Base-by-base conservation (phyloP, 2,888 invertebrate species). In the Chalcosyrphus nemorum region DNA sequence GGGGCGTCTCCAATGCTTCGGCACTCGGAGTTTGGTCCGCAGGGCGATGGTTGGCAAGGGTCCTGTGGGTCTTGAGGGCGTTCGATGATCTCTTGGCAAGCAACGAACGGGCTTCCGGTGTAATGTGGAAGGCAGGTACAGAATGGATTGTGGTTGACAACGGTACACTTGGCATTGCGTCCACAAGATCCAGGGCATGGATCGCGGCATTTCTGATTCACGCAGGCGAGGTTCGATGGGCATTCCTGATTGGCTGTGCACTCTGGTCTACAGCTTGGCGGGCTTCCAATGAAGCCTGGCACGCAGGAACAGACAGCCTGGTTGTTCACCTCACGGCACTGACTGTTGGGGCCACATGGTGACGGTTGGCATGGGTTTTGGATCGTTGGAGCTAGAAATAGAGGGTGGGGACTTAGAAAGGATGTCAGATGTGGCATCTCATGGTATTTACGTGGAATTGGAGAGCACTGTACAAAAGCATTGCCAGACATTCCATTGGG, bases 281-380 rank as follows among this genome's bases (percentile, higher is more conserved):
- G 95, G 80, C 93, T 92, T 43, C 96, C 95, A 43, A 94, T 91
- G 87, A 94, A 96, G 76, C 93, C 93, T 5, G 92, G 90, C 68
- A 94, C 89, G 88, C 95, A 96, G 1, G 95, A 94, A 89, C 95
- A 95, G 4, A 95, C 94, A 1, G 95, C 95, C 89, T 95, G 95
- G 59, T 93, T 93, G 88, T 95, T 95, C 1, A 94, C 91, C 86
- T 93, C 93, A 86, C 95, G 94, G 89, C 96, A 96, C 89, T 95
- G 95, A 87, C 96, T 95, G 89, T 95, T 95, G 9, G 95, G 95
- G 17, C 96, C 96, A 88, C 96, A 96, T 0, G 95, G 95, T 52
- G 95, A 94, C 50, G 94, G 93, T 78, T 91, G 91, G 85, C 93
- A 93, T 35, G 94, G 93, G 81, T 93, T 92, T 82, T 89, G 80